Percentiles rank a stretch among this genome's conserved stretches.
phyloP scores from a whole-genome alignment of 2,888 invertebrate species.

The Troides aeacus region DNA sequence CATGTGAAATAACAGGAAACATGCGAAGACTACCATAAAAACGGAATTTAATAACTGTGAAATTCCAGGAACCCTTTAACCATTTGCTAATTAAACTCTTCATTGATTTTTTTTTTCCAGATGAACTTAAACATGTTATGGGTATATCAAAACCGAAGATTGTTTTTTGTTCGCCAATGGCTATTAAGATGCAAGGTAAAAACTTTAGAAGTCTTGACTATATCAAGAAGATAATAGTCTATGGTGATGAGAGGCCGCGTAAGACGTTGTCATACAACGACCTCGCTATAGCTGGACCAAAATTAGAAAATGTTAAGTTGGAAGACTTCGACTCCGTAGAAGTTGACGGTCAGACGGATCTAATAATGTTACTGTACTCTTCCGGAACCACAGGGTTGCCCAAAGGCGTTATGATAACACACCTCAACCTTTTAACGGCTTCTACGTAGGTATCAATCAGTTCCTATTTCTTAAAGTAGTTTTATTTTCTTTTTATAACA shows the following conservation, averaged over 20 bases:
- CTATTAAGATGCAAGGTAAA: slow-evolving; percentile 47
- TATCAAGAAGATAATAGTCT: slow-evolving; percentile 51
- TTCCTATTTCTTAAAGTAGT: too few relatives aligned
- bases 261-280: slow-evolving; percentile 48
- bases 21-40: too few relatives aligned
- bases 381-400: slow-evolving; percentile 69
- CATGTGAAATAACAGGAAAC: too few relatives aligned
- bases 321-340: slow-evolving; percentile 51
- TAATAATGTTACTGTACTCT: slow-evolving; percentile 57
- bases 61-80: too few relatives aligned
- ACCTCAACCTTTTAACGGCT: slow-evolving; percentile 50
- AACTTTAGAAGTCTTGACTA: slow-evolving; percentile 39
- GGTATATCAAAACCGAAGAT: slow-evolving; percentile 58
- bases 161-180: slow-evolving; percentile 53
- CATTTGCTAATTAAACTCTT: too few relatives aligned
- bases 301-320: slow-evolving; percentile 42
- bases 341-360: slow-evolving; percentile 51
- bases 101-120: slow-evolving; percentile 42
- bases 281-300: slow-evolving; percentile 36
- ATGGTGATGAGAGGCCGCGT: slow-evolving; percentile 43
- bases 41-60: too few relatives aligned
- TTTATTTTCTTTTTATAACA: too few relatives aligned
- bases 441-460: slow-evolving; percentile 46
- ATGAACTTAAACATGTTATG: slow-evolving; percentile 55
- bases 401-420: slow-evolving; percentile 64